Percentiles rank a stretch among this genome's conserved stretches.
Conservation (phyloP, 2,113 vertebrate genomes). For the Apistogramma diplotaenia region DNA sequence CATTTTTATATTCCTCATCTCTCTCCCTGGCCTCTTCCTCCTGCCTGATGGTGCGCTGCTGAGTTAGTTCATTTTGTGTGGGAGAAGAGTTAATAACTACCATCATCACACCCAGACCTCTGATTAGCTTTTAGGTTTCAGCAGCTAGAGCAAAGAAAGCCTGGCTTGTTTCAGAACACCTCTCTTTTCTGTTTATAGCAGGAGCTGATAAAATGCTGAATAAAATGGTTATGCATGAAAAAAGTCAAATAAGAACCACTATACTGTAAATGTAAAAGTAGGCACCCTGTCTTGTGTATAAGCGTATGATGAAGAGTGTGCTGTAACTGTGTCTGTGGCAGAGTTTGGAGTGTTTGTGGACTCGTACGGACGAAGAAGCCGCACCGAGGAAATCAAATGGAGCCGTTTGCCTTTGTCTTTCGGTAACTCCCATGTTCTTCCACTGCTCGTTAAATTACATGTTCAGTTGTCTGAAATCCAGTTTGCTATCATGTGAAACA, state of each 20-base stretch:
- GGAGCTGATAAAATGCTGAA: background rate
- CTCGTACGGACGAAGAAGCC: conserved; percentile 91
- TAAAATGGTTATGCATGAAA: background rate
- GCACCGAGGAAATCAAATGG: conserved; percentile 96
- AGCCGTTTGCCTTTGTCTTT: conserved; percentile 95
- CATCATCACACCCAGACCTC: background rate
- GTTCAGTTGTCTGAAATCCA: background rate
- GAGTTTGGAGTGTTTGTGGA: conserved; percentile 98
- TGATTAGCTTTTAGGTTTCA: background rate
- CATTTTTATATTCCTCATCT: background rate
- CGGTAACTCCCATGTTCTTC: conserved; percentile 69
- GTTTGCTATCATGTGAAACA: background rate
- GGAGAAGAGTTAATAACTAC: background rate
- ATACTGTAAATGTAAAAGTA: background rate
- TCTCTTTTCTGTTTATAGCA: background rate
- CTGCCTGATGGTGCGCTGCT: background rate
- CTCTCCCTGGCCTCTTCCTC: background rate
- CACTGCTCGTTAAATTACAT: background rate
- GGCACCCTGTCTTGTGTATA: background rate
- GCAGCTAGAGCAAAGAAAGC: background rate
- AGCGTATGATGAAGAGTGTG: background rate
- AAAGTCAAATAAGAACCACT: background rate
- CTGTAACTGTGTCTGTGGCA: conserved; percentile 55
- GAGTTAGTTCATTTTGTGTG: background rate
- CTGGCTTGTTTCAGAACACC: background rate